Evolutionary conservation across 1,140 invertebrate species (phyloP).

Genomic region (Drosophila arawakana): DNA sequence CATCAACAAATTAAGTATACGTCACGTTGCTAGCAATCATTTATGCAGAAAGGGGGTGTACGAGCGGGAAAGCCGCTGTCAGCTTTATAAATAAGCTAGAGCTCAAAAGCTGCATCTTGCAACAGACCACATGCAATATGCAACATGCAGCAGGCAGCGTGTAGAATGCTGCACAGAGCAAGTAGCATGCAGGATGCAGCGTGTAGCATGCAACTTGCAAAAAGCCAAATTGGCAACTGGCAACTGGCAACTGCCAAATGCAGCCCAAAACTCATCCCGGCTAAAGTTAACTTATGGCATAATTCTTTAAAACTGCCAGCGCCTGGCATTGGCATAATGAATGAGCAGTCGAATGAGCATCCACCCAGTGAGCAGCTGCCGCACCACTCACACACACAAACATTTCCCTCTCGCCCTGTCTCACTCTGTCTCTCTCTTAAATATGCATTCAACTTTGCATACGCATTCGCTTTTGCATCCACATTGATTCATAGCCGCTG

Average conservation of each 20-base stretch:
- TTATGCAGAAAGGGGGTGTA: conserved; percentile 42
- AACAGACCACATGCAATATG: conserved; percentile 33
- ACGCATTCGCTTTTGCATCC: conserved; percentile 27
- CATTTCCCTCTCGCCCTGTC: background rate
- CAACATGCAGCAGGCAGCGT: conserved; percentile 12
- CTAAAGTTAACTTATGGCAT: conserved; percentile 78
- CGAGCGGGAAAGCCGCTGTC: conserved; percentile 42
- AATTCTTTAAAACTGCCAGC: conserved; percentile 67
- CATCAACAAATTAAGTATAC: conserved; percentile 78
- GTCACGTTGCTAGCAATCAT: conserved; percentile 68
- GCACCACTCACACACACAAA: background rate
- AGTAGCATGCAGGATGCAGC: conserved; percentile 54
- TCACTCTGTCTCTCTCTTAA: background rate
- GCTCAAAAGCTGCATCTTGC: conserved; percentile 27
- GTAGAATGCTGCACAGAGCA: conserved; percentile 44
- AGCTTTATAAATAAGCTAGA: conserved; percentile 42
- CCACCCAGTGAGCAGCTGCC: conserved; percentile 58
- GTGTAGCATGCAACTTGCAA: conserved; percentile 43
- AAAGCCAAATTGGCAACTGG: conserved; percentile 1
- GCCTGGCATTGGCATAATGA: conserved; percentile 78
- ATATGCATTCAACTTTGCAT: conserved; percentile 38
- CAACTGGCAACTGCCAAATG: conserved; percentile 56
- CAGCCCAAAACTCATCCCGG: conserved; percentile 65
- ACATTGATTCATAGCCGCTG: conserved; percentile 49
- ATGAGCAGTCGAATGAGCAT: conserved; percentile 61